phyloP scores from a whole-genome alignment of 2,888 invertebrate genomes.

The Dolichopus griseipennis region DNA sequence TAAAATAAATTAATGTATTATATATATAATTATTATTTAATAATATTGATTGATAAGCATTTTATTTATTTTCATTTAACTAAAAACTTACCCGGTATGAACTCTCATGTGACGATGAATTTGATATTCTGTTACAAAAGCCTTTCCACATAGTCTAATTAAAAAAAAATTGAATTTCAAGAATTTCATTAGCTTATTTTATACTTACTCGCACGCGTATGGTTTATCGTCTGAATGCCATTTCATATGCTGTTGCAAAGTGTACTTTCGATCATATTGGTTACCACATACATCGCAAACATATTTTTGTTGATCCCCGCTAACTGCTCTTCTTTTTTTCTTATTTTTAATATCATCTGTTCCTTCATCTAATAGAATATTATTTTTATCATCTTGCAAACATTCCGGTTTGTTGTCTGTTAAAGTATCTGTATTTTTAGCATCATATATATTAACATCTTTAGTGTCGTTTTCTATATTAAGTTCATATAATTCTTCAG shows the following conservation, averaged over 20 bases:
- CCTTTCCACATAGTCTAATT: constrained; percentile 37
- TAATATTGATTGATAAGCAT: neutral
- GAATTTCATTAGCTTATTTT: neutral
- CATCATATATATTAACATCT: neutral
- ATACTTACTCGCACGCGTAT: constrained; percentile 38
- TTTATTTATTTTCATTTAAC: neutral
- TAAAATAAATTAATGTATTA: neutral
- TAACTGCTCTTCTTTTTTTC: neutral
- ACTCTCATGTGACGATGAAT: constrained; percentile 40
- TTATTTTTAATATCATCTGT: constrained; percentile 23
- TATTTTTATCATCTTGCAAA: constrained; percentile 11
- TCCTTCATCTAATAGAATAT: constrained; percentile 17
- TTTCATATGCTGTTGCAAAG: constrained; percentile 39
- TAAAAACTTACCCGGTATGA: constrained; percentile 33
- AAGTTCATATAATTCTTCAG: neutral
- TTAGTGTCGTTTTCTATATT: neutral
- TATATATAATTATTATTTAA: no score
- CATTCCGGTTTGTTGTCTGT: neutral
- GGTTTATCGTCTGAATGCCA: constrained; percentile 40
- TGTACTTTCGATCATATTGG: constrained; percentile 37
- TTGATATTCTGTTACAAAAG: constrained; percentile 41
- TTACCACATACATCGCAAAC: constrained; percentile 41
- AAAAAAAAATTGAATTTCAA: constrained; percentile 5
- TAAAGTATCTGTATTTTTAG: neutral
- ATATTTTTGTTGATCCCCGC: constrained; percentile 18